Conservation (phyloP, 2,888 invertebrate species). For the Ichneumoninae sp. region DNA sequence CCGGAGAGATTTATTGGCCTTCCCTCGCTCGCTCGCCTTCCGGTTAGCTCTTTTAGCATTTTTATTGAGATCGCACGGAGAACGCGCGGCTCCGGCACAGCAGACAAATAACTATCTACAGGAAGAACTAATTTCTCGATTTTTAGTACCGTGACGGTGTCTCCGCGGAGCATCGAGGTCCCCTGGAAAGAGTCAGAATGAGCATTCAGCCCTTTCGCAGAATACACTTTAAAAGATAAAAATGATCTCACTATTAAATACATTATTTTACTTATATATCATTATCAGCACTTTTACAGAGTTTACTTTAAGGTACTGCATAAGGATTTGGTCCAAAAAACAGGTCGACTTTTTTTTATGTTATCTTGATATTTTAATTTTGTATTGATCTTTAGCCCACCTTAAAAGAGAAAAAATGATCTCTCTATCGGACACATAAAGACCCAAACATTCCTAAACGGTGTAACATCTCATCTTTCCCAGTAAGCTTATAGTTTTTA, state of each 20-base stretch:
- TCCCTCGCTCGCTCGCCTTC: slow-evolving; percentile 42
- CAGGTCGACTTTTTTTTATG: too few species aligned
- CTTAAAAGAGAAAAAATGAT: background rate
- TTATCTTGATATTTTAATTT: background rate
- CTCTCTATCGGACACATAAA: background rate
- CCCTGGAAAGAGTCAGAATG: slow-evolving; percentile 40
- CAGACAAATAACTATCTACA: slow-evolving; percentile 35
- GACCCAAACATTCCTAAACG: background rate
- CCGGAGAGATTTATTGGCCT: slow-evolving; percentile 75
- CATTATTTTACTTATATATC: background rate
- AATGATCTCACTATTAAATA: background rate
- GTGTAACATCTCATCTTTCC: background rate
- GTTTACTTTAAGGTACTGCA: too few species aligned
- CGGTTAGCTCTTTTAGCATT: slow-evolving; percentile 65
- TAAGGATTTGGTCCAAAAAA: too few species aligned
- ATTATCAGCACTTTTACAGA: background rate
- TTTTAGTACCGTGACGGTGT: slow-evolving; percentile 27
- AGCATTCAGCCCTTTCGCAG: slow-evolving; percentile 36
- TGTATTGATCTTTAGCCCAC: too few species aligned
- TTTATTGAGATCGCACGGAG: slow-evolving; percentile 65
- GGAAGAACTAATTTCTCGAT: slow-evolving; percentile 51
- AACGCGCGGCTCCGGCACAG: slow-evolving; percentile 18
- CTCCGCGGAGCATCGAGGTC: slow-evolving; percentile 62
- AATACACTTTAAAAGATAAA: background rate
- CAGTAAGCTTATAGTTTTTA: background rate